phyloP scores from a whole-genome alignment of 2,888 invertebrate genomes.

The Branchellion lobata region DNA sequence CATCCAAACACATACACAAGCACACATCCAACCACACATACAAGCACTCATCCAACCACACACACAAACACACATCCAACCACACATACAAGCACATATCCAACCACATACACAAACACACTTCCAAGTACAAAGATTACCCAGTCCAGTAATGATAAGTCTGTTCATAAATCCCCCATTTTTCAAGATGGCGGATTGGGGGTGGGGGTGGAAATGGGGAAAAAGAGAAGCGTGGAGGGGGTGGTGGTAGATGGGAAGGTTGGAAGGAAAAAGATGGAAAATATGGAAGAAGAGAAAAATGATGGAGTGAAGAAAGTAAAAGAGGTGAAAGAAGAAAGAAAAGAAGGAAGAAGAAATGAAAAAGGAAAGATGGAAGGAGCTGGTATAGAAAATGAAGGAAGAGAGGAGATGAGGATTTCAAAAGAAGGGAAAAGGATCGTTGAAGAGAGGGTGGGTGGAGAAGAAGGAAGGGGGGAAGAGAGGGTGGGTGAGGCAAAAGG shows the following conservation, averaged over 20 bases:
- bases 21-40: background rate
- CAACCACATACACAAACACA: background rate
- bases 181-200: background rate
- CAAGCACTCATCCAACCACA: background rate
- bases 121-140: no score
- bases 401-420: background rate
- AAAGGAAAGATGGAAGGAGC: no score
- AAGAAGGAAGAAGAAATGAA: background rate
- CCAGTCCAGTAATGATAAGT: no score
- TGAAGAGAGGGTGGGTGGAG: background rate
- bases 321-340: background rate
- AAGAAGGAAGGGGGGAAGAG: no score
- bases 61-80: no score
- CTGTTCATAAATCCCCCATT: no score
- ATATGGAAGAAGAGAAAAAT: conserved; percentile 3
- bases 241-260: background rate
- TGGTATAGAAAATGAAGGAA: no score
- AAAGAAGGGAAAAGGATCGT: background rate
- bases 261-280: background rate
- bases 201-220: background rate
- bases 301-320: background rate
- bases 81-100: conserved; percentile 8
- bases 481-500: background rate
- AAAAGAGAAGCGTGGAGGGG: background rate
- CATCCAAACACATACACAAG: background rate